A percentile compares a stretch with the other conserved stretches of the same genome.
phyloP scores from a whole-genome alignment of 1,140 invertebrate species.

The Drosophila prosaltans region DNA sequence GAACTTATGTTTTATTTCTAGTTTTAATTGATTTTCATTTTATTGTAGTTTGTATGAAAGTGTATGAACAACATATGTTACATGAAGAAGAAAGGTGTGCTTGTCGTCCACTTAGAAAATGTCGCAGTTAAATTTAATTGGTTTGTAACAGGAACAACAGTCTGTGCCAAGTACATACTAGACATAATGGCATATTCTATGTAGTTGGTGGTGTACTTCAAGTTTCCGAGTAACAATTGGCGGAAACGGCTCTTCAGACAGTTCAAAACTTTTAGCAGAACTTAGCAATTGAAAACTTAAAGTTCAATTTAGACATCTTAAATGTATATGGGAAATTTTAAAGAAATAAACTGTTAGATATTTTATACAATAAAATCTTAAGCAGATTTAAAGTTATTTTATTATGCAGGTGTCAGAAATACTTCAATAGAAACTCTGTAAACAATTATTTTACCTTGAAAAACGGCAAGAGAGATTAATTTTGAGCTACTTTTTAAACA shows the following conservation, averaged over 20 bases:
- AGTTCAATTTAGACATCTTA: neutral
- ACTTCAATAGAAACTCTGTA: too few species aligned
- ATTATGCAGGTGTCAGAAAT: too few species aligned
- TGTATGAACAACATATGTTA: neutral
- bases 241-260: constrained; percentile 5
- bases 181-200: constrained; percentile 8
- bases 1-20: neutral
- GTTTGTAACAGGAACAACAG: constrained; percentile 12
- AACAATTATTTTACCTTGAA: neutral
- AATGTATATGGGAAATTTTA: neutral
- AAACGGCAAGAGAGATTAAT: neutral
- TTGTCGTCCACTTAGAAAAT: neutral
- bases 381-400: too few species aligned
- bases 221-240: constrained; percentile 11
- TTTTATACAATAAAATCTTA: too few species aligned
- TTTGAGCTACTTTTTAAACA: too few species aligned
- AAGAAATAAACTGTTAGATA: neutral
- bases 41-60: neutral
- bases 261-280: neutral
- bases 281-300: neutral
- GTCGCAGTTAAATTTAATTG: constrained; percentile 12
- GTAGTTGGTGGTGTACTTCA: neutral
- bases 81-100: neutral
- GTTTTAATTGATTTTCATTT: constrained; percentile 7
- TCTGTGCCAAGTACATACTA: constrained; percentile 4